Percentiles rank a stretch among this genome's conserved stretches.
Conservation (phyloP, 2,113 vertebrate species). For the Microcebus lehilahytsara region DNA sequence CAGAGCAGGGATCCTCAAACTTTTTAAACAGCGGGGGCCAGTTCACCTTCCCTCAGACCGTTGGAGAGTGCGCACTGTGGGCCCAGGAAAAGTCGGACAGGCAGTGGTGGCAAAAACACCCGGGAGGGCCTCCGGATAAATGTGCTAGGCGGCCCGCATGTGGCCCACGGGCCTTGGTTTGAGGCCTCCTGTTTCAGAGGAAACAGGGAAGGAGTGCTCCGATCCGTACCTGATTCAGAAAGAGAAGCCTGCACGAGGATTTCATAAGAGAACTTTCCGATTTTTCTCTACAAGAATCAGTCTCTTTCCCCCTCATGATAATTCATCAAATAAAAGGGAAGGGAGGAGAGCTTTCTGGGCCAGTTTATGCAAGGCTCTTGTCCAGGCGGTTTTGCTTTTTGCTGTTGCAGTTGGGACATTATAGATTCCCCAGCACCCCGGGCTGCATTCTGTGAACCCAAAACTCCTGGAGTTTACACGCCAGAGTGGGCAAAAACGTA, state of each 20-base stretch:
- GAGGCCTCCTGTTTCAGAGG: background rate
- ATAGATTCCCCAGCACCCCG: background rate
- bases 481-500: too few species aligned
- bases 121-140: too few species aligned
- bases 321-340: background rate
- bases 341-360: background rate
- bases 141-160: too few species aligned
- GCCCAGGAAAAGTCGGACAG: too few species aligned
- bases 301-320: background rate
- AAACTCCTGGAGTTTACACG: background rate
- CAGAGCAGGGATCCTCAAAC: too few species aligned
- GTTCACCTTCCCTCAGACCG: too few species aligned
- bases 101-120: too few species aligned
- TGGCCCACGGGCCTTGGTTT: too few species aligned
- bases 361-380: background rate
- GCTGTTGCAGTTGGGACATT: background rate
- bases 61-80: too few species aligned
- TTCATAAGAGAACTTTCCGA: background rate
- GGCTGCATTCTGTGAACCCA: background rate
- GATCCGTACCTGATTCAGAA: background rate
- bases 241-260: background rate
- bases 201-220: background rate
- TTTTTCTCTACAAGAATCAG: background rate
- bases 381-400: background rate
- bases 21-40: too few species aligned